Evolutionary conservation across 2,113 vertebrate species (phyloP), one percentile per base, ranked within the genome.

Genomic region (Malurus alboscapulatus): DNA sequence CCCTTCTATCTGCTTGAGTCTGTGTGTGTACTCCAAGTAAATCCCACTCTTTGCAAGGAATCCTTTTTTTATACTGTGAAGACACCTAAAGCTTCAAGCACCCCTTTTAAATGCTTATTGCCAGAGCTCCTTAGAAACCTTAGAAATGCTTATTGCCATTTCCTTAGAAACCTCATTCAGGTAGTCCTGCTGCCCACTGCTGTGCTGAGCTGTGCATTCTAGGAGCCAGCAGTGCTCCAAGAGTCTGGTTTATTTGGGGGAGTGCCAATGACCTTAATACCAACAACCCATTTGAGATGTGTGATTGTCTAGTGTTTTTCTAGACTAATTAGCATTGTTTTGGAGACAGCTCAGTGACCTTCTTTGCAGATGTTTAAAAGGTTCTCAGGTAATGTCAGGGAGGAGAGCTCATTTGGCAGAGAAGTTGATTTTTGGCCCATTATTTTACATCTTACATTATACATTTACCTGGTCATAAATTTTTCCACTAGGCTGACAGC

Each of bases 161-260:
- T 79, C 6, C 1, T 42, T 30, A 81, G 29, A 3, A 32, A 19
- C 16, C 10, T 47, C 32, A 29, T 29, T 14, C 53, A 55, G 22
- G 72, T 17, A 4, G 12, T 2, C 0, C 7, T 59, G 27, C 38
- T 83, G 40, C 45, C 51, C 20, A 42, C 13, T 1, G 0, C 16
- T 17, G 16, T 14, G 11, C 3, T 16, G 19, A 53, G 14, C 27
- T 24, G 9, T 5, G 12, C 17, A 8, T 45, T 58, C 36, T 4
- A 13, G 7, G 50, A 80, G 36, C 7, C 34, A 74, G 12, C 8
- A 59, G 7, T 0, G 1, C 42, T 51, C 45, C 26, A 34, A 38
- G 34, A 63, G 12, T 14, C 53, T 42, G 21, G 14, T 44, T 76
- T 67, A 32, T 62, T 0, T 57, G 51, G 14, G 8, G 8, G 2